Evolutionary conservation across 1,140 invertebrate species (phyloP), one percentile per base, ranked within the genome.

Genomic region (Hypsibius dujardini): DNA sequence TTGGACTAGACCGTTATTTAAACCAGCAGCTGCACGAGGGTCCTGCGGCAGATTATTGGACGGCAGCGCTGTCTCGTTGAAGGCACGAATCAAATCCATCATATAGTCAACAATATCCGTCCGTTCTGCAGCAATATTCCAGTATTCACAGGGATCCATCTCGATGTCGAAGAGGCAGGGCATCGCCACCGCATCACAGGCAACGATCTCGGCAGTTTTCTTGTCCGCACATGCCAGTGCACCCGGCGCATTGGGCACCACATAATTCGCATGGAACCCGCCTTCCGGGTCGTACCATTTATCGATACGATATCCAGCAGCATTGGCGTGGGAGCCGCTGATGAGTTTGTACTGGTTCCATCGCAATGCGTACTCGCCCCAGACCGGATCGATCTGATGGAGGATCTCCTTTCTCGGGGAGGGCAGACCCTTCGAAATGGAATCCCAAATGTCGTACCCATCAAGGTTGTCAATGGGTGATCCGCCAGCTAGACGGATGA

Each of bases 341-440:
- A 90, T 77, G 1, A 92, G 72, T 79, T 95, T 95, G 86, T 88
- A 94, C 47, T 88, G 81, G n/a, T 84, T 86, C 1, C 86, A 76
- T 1, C 86, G 86, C 1, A 94, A 78, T 1, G 86, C 85, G 0
- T 87, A 84, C 74, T 84, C 85, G 15, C 85, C 84, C 72, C 79
- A 86, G 46, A 86, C 84, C 72, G 90, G 87, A 77, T 95, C 91
- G 72, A 95, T 94, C 77, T 95, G 95, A 75, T 92, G 90, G 0
- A 95, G 78, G 46, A 93, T 80, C 67, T 83, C 82, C 1, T 77
- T 84, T 69, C 90, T 81, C 0, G 83, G 82, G 0, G 89, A 87
- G 3, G 72, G 46, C 2, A 76, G 75, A 75, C 88, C 82, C 47
- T 84, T 76, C 0, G 83, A 83, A 2, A 95, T 75, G 0, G 84